Percentiles rank a stretch among this genome's conserved stretches.
Conservation (phyloP, 2,888 invertebrate species). For the Parascotia fuliginaria region DNA sequence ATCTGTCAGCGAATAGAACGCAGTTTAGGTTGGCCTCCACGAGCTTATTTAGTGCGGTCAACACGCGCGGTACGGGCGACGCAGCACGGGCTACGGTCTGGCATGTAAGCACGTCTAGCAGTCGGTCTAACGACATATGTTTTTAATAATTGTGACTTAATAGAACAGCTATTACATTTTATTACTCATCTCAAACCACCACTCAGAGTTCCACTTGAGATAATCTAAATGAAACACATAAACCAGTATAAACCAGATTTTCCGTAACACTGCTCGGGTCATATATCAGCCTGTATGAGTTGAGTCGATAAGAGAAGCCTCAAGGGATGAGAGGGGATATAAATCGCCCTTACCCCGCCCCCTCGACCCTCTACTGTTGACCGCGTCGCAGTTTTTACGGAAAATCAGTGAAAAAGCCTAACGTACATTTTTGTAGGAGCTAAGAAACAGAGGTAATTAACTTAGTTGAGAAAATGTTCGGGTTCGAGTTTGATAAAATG, state of each 20-base stretch:
- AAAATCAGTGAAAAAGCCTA: conserved; percentile 42
- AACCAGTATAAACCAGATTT: conserved; percentile 53
- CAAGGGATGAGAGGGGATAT: conserved; percentile 60
- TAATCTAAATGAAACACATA: conserved; percentile 57
- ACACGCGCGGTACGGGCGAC: too few relatives aligned
- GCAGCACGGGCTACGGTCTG: too few relatives aligned
- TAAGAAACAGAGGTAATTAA: conserved; percentile 38
- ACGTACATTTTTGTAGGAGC: conserved; percentile 34
- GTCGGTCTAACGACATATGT: too few relatives aligned
- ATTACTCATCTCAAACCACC: background rate
- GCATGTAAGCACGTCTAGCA: too few relatives aligned
- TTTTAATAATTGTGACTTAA: too few relatives aligned
- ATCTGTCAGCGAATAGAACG: too few relatives aligned
- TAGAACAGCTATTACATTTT: too few relatives aligned
- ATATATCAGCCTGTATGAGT: conserved; percentile 64
- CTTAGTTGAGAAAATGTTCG: background rate
- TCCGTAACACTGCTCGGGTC: conserved; percentile 45
- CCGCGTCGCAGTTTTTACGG: conserved; percentile 42
- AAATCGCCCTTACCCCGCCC: conserved; percentile 49
- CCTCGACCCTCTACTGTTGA: conserved; percentile 36
- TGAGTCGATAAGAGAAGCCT: conserved; percentile 62
- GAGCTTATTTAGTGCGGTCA: too few relatives aligned
- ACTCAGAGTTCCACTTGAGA: conserved; percentile 16
- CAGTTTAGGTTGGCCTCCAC: too few relatives aligned
- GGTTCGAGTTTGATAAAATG: too few relatives aligned